phyloP scores from a whole-genome alignment of 2,888 invertebrate genomes.

The Cordilura impudica region DNA sequence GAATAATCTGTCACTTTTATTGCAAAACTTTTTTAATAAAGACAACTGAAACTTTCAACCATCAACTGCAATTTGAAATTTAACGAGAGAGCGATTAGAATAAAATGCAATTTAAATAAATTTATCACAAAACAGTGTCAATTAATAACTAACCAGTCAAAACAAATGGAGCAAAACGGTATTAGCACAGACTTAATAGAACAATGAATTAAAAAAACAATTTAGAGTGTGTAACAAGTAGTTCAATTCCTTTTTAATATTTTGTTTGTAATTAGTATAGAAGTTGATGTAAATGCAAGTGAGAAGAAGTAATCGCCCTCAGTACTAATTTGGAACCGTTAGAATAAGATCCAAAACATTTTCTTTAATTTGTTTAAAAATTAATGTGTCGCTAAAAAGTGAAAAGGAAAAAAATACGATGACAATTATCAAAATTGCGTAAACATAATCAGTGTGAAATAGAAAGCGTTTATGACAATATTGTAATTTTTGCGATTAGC shows the following conservation, averaged over 20 bases:
- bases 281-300: slow-evolving; percentile 21
- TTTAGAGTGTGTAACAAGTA: too few species aligned
- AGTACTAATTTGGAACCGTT: slow-evolving; percentile 47
- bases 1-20: too few species aligned
- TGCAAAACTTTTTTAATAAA: too few species aligned
- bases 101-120: slow-evolving; percentile 42
- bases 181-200: slow-evolving; percentile 13
- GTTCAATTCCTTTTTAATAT: slow-evolving; percentile 13
- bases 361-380: neutral
- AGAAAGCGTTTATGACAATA: too few species aligned
- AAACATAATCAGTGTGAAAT: too few species aligned
- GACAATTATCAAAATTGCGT: too few species aligned
- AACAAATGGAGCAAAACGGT: neutral
- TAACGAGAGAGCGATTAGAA: slow-evolving; percentile 23
- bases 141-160: slow-evolving; percentile 28
- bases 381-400: neutral
- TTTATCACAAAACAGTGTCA: slow-evolving; percentile 27
- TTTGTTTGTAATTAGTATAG: slow-evolving; percentile 2
- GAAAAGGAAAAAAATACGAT: too few species aligned
- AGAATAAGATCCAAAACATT: slow-evolving; percentile 24
- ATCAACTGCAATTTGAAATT: too few species aligned
- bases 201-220: slow-evolving; percentile 26
- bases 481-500: too few species aligned
- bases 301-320: slow-evolving; percentile 28
- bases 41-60: too few species aligned